Conservation (phyloP, 1,140 invertebrate species). For the Spodoptera frugiperda region DNA sequence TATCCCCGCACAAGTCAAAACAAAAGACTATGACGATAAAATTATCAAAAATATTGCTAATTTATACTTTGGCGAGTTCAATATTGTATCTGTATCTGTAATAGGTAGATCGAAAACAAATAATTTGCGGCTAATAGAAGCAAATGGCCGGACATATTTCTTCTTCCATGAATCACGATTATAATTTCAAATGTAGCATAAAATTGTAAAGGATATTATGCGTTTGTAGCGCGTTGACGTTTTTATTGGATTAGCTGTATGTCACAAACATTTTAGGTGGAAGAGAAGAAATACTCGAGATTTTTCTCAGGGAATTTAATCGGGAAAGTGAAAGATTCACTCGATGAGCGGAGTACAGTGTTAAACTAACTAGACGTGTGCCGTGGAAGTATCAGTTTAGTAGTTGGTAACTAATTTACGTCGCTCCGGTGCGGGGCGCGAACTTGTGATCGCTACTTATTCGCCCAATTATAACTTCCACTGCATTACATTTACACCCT, state of each 20-base stretch:
- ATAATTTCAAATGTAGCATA: not conserved
- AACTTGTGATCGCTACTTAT: conserved; percentile 59
- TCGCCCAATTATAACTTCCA: conserved; percentile 62
- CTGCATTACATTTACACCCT: conserved; percentile 49
- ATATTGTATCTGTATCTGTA: conserved; percentile 1
- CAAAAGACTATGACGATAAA: conserved; percentile 29
- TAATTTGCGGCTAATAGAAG: conserved; percentile 15
- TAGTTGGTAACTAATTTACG: conserved; percentile 64
- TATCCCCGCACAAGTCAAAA: not conserved
- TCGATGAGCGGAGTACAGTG: conserved; percentile 29
- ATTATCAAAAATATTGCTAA: not conserved
- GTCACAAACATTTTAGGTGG: not conserved
- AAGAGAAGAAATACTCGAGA: not conserved
- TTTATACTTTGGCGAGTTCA: conserved; percentile 7
- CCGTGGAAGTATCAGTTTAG: conserved; percentile 59
- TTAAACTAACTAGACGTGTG: conserved; percentile 56
- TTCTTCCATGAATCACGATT: conserved; percentile 1
- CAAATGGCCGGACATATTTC: conserved; percentile 5
- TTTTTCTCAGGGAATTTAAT: not conserved
- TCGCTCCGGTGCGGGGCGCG: conserved; percentile 41
- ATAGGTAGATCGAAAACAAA: conserved; percentile 15
- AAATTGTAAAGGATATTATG: conserved; percentile 24
- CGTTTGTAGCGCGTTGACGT: not conserved
- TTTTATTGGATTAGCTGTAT: conserved; percentile 15
- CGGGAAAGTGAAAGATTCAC: conserved; percentile 27